Conservation (phyloP, 1,140 invertebrate species). For the Sinella curviseta region DNA sequence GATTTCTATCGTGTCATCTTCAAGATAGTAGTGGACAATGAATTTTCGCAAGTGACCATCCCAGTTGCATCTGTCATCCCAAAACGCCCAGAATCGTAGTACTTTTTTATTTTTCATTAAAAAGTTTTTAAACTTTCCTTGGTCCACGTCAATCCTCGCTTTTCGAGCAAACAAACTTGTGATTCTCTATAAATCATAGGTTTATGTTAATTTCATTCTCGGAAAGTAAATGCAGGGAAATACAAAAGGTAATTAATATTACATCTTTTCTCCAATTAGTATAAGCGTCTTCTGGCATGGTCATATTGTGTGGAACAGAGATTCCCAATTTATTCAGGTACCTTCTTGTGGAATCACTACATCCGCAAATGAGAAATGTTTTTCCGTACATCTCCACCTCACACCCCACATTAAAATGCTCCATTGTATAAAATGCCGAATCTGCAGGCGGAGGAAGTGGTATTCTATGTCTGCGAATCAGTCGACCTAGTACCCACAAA, state of each 20-base stretch:
- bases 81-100: constrained; percentile 79
- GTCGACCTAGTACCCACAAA: no score
- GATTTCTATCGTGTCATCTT: constrained; percentile 86
- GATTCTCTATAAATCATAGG: neutral
- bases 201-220: neutral
- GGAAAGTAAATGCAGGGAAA: neutral
- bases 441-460: constrained; percentile 65
- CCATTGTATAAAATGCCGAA: constrained; percentile 70
- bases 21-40: constrained; percentile 76
- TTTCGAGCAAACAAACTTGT: constrained; percentile 7
- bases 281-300: constrained; percentile 61
- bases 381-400: constrained; percentile 73
- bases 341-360: constrained; percentile 78
- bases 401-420: constrained; percentile 72
- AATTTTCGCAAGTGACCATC: constrained; percentile 72
- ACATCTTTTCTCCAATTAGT: constrained; percentile 55
- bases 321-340: constrained; percentile 82
- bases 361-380: constrained; percentile 75
- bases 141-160: neutral
- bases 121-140: constrained; percentile 60
- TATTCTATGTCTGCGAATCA: constrained; percentile 68
- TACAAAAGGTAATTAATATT: constrained; percentile 25
- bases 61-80: constrained; percentile 77
- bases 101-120: constrained; percentile 73
- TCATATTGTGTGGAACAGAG: constrained; percentile 69